These are phyloP conservation scores for Zaprionus ghesquierei DNA, from an alignment of 1,140 invertebrate genomes.

Conservation along the genomic window DNA sequence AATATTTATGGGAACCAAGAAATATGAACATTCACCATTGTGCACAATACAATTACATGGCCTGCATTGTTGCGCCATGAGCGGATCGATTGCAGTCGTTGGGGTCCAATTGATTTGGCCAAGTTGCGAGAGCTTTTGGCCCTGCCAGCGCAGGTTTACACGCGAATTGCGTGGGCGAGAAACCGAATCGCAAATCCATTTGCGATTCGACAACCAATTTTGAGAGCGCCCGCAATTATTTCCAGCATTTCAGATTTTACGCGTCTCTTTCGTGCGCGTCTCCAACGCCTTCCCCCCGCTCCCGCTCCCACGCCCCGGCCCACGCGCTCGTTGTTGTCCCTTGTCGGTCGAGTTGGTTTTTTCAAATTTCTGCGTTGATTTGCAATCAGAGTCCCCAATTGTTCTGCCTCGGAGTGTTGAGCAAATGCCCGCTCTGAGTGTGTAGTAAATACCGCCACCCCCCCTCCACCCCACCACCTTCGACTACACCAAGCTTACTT, in stretches of 20 bases:
- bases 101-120: background rate
- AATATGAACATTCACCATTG: background rate
- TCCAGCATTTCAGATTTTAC: constrained; percentile 68
- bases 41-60: no score
- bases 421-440: background rate
- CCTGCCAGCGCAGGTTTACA: background rate
- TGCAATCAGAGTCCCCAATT: constrained; percentile 71
- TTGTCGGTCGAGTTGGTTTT: constrained; percentile 38
- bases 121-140: background rate
- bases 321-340: background rate
- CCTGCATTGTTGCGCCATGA: no score
- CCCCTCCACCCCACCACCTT: background rate
- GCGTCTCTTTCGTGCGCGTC: background rate
- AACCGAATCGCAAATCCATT: background rate
- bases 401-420: constrained; percentile 34
- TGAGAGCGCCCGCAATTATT: constrained; percentile 66
- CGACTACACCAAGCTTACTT: no score
- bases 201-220: constrained; percentile 8
- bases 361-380: constrained; percentile 62
- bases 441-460: background rate
- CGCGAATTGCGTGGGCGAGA: background rate
- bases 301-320: no score
- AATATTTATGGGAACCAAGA: background rate
- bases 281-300: no score
- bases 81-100: background rate